Evolutionary conservation across 1,140 invertebrate genomes (phyloP).

Genomic region (Drosophila nigromelanica): DNA sequence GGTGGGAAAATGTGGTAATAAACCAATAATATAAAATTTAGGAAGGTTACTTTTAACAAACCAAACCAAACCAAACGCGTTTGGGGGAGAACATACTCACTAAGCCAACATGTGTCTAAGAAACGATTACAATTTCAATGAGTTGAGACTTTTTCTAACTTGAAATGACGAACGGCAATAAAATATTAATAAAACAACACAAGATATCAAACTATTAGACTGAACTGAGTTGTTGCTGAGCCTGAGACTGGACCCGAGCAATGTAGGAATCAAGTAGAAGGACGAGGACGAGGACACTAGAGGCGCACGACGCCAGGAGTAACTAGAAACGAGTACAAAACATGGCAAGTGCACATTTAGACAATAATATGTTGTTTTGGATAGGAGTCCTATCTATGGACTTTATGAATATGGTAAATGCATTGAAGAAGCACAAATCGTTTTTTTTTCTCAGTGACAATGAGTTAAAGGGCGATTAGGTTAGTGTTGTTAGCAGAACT

Average conservation of each 20-base stretch:
- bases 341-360: slow-evolving; percentile 43
- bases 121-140: slow-evolving; percentile 48
- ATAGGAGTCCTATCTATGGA: slow-evolving; percentile 6
- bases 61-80: slow-evolving; percentile 17
- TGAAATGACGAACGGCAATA: slow-evolving; percentile 32
- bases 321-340: slow-evolving; percentile 80
- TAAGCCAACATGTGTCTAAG: slow-evolving; percentile 62
- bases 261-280: slow-evolving; percentile 66
- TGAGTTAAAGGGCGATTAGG: slow-evolving; percentile 1
- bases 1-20: slow-evolving; percentile 8
- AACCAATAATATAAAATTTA: slow-evolving; percentile 23
- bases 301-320: slow-evolving; percentile 74
- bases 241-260: slow-evolving; percentile 55
- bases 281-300: slow-evolving; percentile 47
- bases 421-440: slow-evolving; percentile 15
- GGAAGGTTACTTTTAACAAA: slow-evolving; percentile 28
- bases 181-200: slow-evolving; percentile 48
- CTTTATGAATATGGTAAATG: slow-evolving; percentile 28
- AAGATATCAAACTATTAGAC: slow-evolving; percentile 51
- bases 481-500: slow-evolving; percentile 40
- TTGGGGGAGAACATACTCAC: slow-evolving; percentile 61
- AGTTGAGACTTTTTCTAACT: slow-evolving; percentile 48
- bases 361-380: slow-evolving; percentile 21
- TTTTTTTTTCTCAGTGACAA: not conserved
- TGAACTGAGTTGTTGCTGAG: slow-evolving; percentile 43